phyloP scores from a whole-genome alignment of 1,140 invertebrate genomes.

The Pachypsylla venusta region DNA sequence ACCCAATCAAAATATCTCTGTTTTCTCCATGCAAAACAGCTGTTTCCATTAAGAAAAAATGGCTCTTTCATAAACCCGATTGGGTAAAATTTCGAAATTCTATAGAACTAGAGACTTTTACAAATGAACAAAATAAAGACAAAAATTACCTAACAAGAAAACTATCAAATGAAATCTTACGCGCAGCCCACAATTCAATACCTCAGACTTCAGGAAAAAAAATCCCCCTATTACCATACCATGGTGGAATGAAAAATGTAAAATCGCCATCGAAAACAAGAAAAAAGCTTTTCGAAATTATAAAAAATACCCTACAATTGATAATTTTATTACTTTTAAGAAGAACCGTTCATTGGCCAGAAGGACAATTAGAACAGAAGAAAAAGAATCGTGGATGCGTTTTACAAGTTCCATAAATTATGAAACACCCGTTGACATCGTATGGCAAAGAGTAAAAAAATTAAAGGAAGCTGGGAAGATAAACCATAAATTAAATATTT shows the following conservation, averaged over 20 bases:
- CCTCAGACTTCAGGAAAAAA: not conserved
- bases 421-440: not conserved
- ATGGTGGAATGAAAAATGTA: not conserved
- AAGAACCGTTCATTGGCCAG: not conserved
- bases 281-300: not conserved
- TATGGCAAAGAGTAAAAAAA: constrained; percentile 11
- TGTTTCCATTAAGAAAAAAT: not conserved
- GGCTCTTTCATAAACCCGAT: no score
- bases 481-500: not conserved
- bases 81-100: not conserved
- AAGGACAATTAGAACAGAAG: constrained; percentile 12
- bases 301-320: not conserved
- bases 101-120: not conserved
- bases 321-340: not conserved
- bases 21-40: not conserved
- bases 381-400: constrained; percentile 13
- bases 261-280: not conserved
- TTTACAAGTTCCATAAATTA: constrained; percentile 18
- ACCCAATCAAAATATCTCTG: not conserved
- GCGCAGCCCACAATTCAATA: not conserved
- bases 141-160: not conserved
- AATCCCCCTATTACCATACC: not conserved
- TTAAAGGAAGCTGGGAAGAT: not conserved
- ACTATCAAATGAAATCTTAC: not conserved
- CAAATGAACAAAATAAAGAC: not conserved